These are phyloP conservation scores for Zygaena filipendulae DNA, from an alignment of 2,888 invertebrate genomes.

Conservation along the genomic window DNA sequence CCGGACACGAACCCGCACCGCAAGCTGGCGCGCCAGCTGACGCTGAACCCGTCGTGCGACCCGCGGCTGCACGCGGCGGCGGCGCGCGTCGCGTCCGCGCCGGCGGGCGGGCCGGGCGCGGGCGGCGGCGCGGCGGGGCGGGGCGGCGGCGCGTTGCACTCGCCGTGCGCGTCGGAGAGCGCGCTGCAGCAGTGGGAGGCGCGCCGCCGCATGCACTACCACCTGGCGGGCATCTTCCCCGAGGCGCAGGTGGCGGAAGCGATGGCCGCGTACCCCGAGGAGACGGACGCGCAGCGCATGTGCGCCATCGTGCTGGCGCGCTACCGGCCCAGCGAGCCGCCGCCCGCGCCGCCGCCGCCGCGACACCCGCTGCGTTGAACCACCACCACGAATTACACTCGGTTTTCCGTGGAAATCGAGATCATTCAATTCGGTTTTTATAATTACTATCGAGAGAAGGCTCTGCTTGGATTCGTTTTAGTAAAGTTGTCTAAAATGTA, in stretches of 20 bases:
- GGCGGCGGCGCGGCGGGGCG: constrained; percentile 71
- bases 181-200: constrained; percentile 72
- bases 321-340: constrained; percentile 63
- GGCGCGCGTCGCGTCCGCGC: constrained; percentile 79
- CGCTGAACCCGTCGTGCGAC: constrained; percentile 84
- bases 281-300: constrained; percentile 89
- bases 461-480: too few species aligned
- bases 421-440: constrained; percentile 22
- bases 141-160: constrained; percentile 46
- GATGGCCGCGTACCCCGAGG: constrained; percentile 89
- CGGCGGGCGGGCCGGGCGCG: constrained; percentile 73
- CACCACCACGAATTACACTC: constrained; percentile 29
- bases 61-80: constrained; percentile 73
- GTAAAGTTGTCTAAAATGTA: too few species aligned
- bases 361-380: constrained; percentile 7
- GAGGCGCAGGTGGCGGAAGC: constrained; percentile 89
- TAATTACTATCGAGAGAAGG: too few species aligned
- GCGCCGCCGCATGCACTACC: constrained; percentile 83
- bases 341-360: constrained; percentile 24
- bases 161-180: constrained; percentile 51
- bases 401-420: constrained; percentile 42
- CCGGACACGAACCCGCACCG: constrained; percentile 74
- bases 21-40: constrained; percentile 82
- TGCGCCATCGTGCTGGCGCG: constrained; percentile 87
- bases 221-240: constrained; percentile 91